These are phyloP conservation scores for Kryphioiulus occultus DNA, from an alignment of 2,888 invertebrate species.

Conservation along the genomic window DNA sequence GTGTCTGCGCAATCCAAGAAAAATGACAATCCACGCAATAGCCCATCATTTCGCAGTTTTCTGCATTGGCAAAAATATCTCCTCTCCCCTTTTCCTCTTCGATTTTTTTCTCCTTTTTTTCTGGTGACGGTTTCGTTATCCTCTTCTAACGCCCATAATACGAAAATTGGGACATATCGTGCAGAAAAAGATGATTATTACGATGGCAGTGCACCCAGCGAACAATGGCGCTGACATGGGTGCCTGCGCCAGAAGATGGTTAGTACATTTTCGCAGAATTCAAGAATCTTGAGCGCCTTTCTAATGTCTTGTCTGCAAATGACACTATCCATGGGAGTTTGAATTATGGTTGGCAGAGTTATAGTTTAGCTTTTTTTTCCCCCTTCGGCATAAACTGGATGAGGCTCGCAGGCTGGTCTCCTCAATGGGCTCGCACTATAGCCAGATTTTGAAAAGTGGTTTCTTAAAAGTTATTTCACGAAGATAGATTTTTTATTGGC, in stretches of 20 bases:
- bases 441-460: constrained; percentile 38
- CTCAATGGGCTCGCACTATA: not conserved
- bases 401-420: not conserved
- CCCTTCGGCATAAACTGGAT: not conserved
- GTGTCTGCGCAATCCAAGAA: constrained; percentile 43
- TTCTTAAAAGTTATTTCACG: constrained; percentile 39
- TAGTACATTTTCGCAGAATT: constrained; percentile 13
- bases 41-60: constrained; percentile 41
- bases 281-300: constrained; percentile 10
- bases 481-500: constrained; percentile 39
- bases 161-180: constrained; percentile 39
- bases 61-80: constrained; percentile 33
- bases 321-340: not conserved
- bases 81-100: not conserved
- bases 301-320: constrained; percentile 39
- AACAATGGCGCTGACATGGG: not conserved
- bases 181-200: constrained; percentile 27
- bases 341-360: constrained; percentile 32
- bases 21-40: constrained; percentile 33
- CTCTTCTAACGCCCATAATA: not conserved
- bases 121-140: constrained; percentile 36
- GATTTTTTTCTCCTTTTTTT: not conserved
- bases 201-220: not conserved
- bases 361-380: constrained; percentile 14
- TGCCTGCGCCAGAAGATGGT: not conserved